phyloP scores from a whole-genome alignment of 2,797 vertebrate species.

The Ataeniobius toweri region DNA sequence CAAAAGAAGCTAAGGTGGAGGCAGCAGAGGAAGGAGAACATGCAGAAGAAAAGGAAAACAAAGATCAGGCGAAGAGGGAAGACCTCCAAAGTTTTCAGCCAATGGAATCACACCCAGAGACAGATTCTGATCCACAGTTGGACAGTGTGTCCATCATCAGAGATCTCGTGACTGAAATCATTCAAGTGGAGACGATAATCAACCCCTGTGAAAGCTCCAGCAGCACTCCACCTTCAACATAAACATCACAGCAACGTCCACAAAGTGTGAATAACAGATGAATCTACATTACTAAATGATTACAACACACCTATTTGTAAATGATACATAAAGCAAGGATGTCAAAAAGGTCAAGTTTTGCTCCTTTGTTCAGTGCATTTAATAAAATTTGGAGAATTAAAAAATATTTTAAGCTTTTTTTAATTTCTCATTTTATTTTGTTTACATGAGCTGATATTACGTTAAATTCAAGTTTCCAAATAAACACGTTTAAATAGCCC shows the following conservation, averaged over 20 bases:
- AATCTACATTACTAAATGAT: background rate
- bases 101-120: slow-evolving; percentile 12
- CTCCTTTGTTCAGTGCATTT: background rate
- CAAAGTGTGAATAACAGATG: background rate
- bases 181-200: slow-evolving; percentile 62
- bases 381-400: background rate
- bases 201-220: slow-evolving; percentile 13
- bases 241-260: background rate
- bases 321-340: background rate
- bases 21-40: background rate
- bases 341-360: background rate
- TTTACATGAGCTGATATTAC: background rate
- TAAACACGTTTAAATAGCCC: background rate
- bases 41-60: slow-evolving; percentile 13
- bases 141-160: slow-evolving; percentile 71
- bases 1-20: background rate
- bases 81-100: slow-evolving; percentile 13
- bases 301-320: background rate
- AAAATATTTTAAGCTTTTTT: background rate
- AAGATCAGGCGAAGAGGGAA: slow-evolving; percentile 6
- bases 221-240: slow-evolving; percentile 19
- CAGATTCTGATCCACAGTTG: slow-evolving; percentile 26
- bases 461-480: background rate
- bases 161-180: slow-evolving; percentile 75
- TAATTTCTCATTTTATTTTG: background rate